Conservation (phyloP, 2,888 invertebrate species). For the Eilema depressum region DNA sequence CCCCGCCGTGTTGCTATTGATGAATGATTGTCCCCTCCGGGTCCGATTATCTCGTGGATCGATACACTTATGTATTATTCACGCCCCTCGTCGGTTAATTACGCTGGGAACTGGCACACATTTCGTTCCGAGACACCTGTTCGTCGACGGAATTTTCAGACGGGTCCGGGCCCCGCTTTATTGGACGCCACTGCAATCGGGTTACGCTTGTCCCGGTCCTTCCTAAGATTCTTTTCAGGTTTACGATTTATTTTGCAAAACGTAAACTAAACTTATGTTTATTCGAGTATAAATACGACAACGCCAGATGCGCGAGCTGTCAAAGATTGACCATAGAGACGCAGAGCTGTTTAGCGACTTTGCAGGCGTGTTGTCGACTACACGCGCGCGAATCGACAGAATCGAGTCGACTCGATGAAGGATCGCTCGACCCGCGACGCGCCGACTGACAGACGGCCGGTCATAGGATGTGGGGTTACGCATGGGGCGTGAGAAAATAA, state of each 20-base stretch:
- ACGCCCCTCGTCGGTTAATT: constrained; percentile 83
- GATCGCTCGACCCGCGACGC: constrained; percentile 65
- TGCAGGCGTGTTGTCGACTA: constrained; percentile 73
- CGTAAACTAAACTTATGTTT: constrained; percentile 71
- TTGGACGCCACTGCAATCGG: constrained; percentile 23
- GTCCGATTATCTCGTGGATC: constrained; percentile 67
- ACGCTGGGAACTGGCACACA: constrained; percentile 85
- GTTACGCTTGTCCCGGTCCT: constrained; percentile 32
- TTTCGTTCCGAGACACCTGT: constrained; percentile 93
- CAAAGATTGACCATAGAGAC: constrained; percentile 82
- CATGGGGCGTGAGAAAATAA: constrained; percentile 93
- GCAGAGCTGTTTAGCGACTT: constrained; percentile 54
- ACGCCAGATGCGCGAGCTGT: constrained; percentile 83
- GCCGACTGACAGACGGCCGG: constrained; percentile 77
- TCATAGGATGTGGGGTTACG: constrained; percentile 92
- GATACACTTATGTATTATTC: constrained; percentile 84
- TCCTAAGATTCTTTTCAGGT: constrained; percentile 22
- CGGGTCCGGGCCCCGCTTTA: constrained; percentile 82
- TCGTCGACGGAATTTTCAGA: constrained; percentile 90
- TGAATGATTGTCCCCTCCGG: constrained; percentile 32
- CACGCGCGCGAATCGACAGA: constrained; percentile 68
- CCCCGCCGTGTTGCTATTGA: constrained; percentile 21
- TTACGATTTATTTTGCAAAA: constrained; percentile 50
- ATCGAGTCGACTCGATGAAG: constrained; percentile 58
- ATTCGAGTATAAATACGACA: constrained; percentile 77